phyloP scores from a whole-genome alignment of 2,797 vertebrate genomes.

The Podarcis siculus region DNA sequence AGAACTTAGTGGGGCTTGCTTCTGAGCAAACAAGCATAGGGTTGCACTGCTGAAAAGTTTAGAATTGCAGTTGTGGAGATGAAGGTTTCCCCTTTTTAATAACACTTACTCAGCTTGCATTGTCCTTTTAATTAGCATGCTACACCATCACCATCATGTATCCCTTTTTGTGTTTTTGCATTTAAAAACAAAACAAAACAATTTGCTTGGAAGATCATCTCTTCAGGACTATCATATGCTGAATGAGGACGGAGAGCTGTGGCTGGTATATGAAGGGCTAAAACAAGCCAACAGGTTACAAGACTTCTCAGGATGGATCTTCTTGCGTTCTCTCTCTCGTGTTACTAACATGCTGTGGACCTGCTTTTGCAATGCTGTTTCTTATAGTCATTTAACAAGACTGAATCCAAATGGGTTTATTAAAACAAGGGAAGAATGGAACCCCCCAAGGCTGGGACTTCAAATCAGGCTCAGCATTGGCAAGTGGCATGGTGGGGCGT shows the following conservation, averaged over 20 bases:
- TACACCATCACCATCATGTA: constrained; percentile 67
- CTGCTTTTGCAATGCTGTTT: constrained; percentile 67
- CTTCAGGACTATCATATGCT: constrained; percentile 92
- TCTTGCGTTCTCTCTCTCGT: constrained; percentile 42
- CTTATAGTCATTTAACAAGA: constrained; percentile 38
- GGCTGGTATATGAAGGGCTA: constrained; percentile 99
- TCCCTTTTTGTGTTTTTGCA: constrained; percentile 75
- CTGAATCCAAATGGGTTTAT: neutral
- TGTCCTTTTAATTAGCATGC: constrained; percentile 44
- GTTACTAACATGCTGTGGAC: constrained; percentile 76
- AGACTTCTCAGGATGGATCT: constrained; percentile 72
- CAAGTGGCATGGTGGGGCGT: neutral
- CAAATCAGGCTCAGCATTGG: neutral
- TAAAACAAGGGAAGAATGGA: neutral
- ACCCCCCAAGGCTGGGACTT: constrained; percentile 10
- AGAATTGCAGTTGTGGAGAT: neutral
- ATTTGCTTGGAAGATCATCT: constrained; percentile 89
- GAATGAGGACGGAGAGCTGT: constrained; percentile 99
- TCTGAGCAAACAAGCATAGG: neutral
- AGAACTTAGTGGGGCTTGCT: neutral
- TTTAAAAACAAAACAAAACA: constrained; percentile 78
- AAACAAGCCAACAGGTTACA: constrained; percentile 98
- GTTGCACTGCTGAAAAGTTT: neutral
- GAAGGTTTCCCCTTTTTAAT: constrained; percentile 13
- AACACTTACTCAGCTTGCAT: constrained; percentile 36